Evolutionary conservation across 2,797 vertebrate species (phyloP).

Genomic region (Acrossocheilus fasciatus): DNA sequence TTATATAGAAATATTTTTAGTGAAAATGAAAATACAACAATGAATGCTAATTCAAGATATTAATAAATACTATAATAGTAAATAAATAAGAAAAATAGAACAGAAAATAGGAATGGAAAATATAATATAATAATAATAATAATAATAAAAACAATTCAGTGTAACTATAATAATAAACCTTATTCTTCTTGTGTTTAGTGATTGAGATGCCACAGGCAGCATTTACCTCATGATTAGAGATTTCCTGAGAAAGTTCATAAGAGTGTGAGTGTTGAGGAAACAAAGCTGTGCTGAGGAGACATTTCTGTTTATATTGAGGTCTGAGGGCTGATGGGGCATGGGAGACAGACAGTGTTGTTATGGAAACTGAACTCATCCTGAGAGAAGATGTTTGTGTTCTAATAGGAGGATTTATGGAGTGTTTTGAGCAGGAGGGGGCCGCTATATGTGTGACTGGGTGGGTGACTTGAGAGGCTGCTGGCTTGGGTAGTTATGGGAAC

Average conservation of each 20-base stretch:
- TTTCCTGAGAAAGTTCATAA: constrained; percentile 37
- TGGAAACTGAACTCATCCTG: constrained; percentile 52
- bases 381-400: constrained; percentile 32
- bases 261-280: constrained; percentile 29
- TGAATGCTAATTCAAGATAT: not conserved
- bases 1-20: not conserved
- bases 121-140: not conserved
- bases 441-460: not conserved
- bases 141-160: not conserved
- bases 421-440: constrained; percentile 11
- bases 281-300: not conserved
- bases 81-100: not conserved
- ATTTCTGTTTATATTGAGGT: constrained; percentile 43
- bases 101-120: not conserved
- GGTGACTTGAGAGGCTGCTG: constrained; percentile 28
- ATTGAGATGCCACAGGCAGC: not conserved
- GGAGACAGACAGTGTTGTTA: constrained; percentile 48
- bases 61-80: not conserved
- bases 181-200: not conserved
- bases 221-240: constrained; percentile 20
- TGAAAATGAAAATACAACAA: not conserved
- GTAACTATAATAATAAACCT: not conserved
- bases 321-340: constrained; percentile 20
- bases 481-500: constrained; percentile 51
- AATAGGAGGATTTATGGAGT: constrained; percentile 29